A percentile compares a stretch with the other conserved stretches of the same genome.
Conservation (phyloP, 2,113 vertebrate genomes). For the Prolemur simus region DNA sequence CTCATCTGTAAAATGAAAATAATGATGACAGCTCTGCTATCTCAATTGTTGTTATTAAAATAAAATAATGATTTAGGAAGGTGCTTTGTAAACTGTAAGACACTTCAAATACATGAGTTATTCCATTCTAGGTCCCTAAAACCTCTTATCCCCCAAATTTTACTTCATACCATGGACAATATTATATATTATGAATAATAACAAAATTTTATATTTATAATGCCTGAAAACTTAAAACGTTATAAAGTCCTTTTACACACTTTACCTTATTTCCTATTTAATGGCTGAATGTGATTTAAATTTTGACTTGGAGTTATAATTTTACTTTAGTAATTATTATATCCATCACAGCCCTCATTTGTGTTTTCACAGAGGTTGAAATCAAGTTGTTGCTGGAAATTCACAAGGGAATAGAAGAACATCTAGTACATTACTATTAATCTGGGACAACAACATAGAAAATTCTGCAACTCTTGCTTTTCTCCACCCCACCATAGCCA, state of each 20-base stretch:
- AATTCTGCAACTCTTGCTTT: background rate
- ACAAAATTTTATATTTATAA: slow-evolving; percentile 43
- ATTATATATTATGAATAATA: slow-evolving; percentile 42
- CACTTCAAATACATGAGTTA: background rate
- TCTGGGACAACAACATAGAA: background rate
- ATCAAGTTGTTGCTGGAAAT: slow-evolving; percentile 55
- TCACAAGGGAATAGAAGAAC: slow-evolving; percentile 21
- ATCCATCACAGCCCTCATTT: slow-evolving; percentile 47
- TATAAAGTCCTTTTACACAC: slow-evolving; percentile 17
- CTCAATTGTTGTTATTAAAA: background rate
- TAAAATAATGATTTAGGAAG: background rate
- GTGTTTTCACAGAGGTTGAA: slow-evolving; percentile 59
- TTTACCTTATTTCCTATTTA: slow-evolving; percentile 39
- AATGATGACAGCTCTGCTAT: background rate
- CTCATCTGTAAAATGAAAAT: slow-evolving; percentile 38
- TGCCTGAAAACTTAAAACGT: slow-evolving; percentile 40
- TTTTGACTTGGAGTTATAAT: slow-evolving; percentile 59
- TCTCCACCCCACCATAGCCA: background rate
- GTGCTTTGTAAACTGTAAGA: background rate
- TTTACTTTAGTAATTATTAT: slow-evolving; percentile 55
- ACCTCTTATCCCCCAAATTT: background rate
- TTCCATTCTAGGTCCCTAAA: background rate
- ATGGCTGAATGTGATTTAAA: slow-evolving; percentile 43
- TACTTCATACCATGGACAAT: slow-evolving; percentile 26
- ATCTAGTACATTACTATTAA: slow-evolving; percentile 24